A percentile compares a stretch with the other conserved stretches of the same genome.
Evolutionary conservation across 2,797 vertebrate genomes (phyloP).

Genomic region (Holocentrus rufus): DNA sequence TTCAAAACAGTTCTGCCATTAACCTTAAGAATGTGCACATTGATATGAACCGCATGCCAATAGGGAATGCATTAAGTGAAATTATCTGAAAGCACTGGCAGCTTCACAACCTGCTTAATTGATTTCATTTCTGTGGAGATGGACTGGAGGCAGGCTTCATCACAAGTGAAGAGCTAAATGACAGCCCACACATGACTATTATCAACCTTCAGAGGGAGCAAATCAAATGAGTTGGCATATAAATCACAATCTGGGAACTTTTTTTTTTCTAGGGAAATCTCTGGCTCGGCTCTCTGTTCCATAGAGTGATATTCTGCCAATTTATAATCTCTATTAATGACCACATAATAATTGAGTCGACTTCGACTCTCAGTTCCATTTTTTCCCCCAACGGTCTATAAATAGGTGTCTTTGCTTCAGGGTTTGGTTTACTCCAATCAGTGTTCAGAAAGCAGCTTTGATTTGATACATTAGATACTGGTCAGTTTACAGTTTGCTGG

Average conservation of each 20-base stretch:
- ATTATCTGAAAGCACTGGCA: neutral
- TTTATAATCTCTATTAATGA: slow-evolving; percentile 30
- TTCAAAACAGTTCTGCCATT: no score
- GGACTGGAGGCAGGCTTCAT: neutral
- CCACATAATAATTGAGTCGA: slow-evolving; percentile 17
- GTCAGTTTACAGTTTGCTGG: no score
- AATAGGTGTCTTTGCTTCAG: slow-evolving; percentile 25
- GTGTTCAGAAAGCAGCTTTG: slow-evolving; percentile 24
- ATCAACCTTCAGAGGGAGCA: slow-evolving; percentile 9
- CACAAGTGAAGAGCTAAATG: neutral
- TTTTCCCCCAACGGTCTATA: neutral
- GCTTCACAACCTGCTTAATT: neutral
- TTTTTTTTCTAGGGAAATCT: neutral
- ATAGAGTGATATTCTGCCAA: slow-evolving; percentile 24
- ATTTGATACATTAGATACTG: neutral
- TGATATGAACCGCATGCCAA: neutral
- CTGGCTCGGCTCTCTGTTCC: slow-evolving; percentile 12
- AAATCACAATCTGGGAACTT: neutral
- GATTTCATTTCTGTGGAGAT: neutral
- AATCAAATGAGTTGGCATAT: slow-evolving; percentile 10
- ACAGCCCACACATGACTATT: slow-evolving; percentile 1
- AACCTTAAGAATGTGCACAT: neutral
- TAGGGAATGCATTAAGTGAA: neutral
- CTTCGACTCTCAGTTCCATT: neutral
- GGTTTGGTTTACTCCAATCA: slow-evolving; percentile 24